phyloP scores from a whole-genome alignment of 2,888 invertebrate genomes.

The Scaptomyza tumidula region DNA sequence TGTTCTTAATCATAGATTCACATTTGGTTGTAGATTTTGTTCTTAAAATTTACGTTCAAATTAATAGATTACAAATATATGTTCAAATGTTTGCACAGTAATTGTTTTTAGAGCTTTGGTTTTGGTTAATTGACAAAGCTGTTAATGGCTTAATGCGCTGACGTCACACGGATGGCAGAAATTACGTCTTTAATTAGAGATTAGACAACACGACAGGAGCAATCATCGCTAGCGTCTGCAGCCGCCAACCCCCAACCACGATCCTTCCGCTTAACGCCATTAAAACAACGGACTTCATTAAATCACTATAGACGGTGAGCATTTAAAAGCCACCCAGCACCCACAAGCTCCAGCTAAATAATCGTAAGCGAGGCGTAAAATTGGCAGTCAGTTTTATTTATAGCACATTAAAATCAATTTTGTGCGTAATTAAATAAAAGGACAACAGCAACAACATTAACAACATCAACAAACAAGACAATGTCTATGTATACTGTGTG shows the following conservation, averaged over 20 bases:
- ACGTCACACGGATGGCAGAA: slow-evolving; percentile 59
- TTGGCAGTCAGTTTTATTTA: slow-evolving; percentile 70
- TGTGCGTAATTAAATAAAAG: slow-evolving; percentile 65
- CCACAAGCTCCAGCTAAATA: background rate
- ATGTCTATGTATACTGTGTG: slow-evolving; percentile 4
- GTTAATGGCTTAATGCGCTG: slow-evolving; percentile 59
- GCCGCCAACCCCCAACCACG: no score
- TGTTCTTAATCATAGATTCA: background rate
- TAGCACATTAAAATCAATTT: slow-evolving; percentile 78
- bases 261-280: slow-evolving; percentile 6
- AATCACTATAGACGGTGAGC: slow-evolving; percentile 44
- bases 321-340: slow-evolving; percentile 24
- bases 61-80: slow-evolving; percentile 12
- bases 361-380: slow-evolving; percentile 52
- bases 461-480: slow-evolving; percentile 20
- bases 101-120: slow-evolving; percentile 22
- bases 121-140: slow-evolving; percentile 30
- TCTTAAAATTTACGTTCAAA: background rate
- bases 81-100: slow-evolving; percentile 1
- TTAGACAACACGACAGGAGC: slow-evolving; percentile 48
- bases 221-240: slow-evolving; percentile 28
- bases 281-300: slow-evolving; percentile 69
- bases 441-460: slow-evolving; percentile 18
- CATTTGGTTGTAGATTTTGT: background rate
- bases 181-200: slow-evolving; percentile 72